These are phyloP conservation scores for Lingula anatina DNA, from an alignment of 2,888 invertebrate genomes.

Conservation along the genomic window DNA sequence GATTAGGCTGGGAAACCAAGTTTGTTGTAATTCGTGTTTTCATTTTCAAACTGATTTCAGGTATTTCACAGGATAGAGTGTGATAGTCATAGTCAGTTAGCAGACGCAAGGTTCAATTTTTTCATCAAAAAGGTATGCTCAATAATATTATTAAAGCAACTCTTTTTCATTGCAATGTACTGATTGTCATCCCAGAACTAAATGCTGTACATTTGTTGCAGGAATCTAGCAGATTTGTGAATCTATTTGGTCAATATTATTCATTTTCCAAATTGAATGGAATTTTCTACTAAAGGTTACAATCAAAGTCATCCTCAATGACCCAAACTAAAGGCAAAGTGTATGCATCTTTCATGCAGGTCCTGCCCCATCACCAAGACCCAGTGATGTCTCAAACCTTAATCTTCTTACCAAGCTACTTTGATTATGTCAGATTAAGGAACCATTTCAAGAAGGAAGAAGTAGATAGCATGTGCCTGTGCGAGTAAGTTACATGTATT, in stretches of 20 bases:
- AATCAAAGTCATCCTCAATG: no score
- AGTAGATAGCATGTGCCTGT: conserved; percentile 82
- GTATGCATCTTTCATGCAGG: no score
- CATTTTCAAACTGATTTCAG: no score
- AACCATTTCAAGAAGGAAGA: conserved; percentile 90
- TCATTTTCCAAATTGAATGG: no score
- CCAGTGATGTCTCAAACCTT: conserved; percentile 69
- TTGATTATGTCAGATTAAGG: conserved; percentile 84
- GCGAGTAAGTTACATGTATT: conserved; percentile 75
- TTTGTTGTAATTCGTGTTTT: no score
- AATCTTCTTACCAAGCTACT: conserved; percentile 90
- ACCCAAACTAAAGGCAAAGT: no score
- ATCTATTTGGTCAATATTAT: no score
- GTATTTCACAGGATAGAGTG: conserved; percentile 71
- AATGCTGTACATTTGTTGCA: no score
- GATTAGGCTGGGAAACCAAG: no score
- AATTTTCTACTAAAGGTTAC: no score
- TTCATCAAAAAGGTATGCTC: conserved; percentile 60
- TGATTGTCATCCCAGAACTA: no score
- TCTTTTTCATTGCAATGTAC: not conserved
- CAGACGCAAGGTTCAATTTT: conserved; percentile 71
- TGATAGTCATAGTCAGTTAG: conserved; percentile 61
- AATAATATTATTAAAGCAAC: not conserved
- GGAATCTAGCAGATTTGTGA: no score
- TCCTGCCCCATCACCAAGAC: conserved; percentile 74